These are phyloP conservation scores for Eucidaris tribuloides DNA, from an alignment of 35 echinoderm and acorn worm genomes.

Conservation along the genomic window DNA sequence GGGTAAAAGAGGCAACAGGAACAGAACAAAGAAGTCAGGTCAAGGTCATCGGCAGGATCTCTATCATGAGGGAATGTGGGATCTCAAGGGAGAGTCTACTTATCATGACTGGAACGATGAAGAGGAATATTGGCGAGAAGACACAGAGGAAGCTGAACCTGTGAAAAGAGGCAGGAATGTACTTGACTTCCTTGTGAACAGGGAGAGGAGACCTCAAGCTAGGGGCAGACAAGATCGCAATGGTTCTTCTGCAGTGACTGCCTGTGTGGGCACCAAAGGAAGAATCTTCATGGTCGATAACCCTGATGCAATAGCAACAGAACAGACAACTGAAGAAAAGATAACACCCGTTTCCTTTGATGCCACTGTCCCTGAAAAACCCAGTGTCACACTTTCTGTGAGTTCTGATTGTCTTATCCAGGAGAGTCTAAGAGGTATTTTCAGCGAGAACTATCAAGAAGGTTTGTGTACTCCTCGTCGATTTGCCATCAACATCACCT, in stretches of 20 bases:
- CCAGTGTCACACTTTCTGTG: neutral
- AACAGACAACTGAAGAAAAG: too few species aligned
- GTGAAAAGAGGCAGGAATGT: too few species aligned
- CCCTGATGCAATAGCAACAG: too few species aligned
- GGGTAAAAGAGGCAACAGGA: neutral
- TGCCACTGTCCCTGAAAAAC: neutral
- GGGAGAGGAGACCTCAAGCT: too few species aligned
- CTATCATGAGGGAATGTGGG: neutral
- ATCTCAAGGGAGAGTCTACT: neutral
- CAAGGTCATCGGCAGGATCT: neutral
- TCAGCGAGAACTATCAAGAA: conserved; percentile 6
- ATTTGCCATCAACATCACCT: conserved; percentile 41
- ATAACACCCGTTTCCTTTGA: too few species aligned
- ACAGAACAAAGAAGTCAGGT: neutral
- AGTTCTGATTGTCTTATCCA: neutral
- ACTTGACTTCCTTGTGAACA: too few species aligned
- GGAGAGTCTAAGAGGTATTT: neutral
- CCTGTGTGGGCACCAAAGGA: too few species aligned
- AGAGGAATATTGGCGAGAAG: neutral
- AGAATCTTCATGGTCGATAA: too few species aligned
- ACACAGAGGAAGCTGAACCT: neutral
- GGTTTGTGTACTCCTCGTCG: conserved; percentile 22
- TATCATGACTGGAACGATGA: neutral
- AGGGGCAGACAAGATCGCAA: too few species aligned
- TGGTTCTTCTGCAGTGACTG: too few species aligned